Evolutionary conservation across 2,888 invertebrate species (phyloP).

Genomic region (Steromphala cineraria): DNA sequence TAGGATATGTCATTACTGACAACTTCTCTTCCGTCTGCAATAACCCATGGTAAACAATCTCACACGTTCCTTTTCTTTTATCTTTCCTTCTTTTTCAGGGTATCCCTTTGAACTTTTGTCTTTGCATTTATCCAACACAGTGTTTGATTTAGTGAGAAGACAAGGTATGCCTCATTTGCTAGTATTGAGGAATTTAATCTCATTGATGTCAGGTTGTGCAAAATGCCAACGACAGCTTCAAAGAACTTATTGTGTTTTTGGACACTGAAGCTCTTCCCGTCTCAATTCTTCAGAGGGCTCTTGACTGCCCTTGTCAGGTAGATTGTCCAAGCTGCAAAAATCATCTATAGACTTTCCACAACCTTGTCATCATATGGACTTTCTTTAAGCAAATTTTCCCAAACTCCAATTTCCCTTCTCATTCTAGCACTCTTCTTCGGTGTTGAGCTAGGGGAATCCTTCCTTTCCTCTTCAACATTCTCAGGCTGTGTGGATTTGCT

Average conservation of each 20-base stretch:
- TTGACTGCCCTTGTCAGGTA: background rate
- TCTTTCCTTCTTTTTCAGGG: conserved; percentile 6
- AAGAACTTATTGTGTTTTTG: conserved; percentile 26
- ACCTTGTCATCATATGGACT: background rate
- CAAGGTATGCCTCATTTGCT: conserved; percentile 24
- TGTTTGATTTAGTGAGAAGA: conserved; percentile 25
- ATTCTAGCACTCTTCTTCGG: background rate
- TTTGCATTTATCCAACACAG: conserved; percentile 6
- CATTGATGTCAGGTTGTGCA: conserved; percentile 11
- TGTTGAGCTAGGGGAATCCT: background rate
- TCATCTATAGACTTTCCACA: background rate
- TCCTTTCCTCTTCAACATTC: background rate
- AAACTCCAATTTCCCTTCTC: background rate
- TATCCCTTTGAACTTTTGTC: background rate
- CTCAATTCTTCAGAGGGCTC: conserved; percentile 11
- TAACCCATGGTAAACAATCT: conserved; percentile 22
- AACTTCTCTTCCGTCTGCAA: no score
- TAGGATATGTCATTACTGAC: no score
- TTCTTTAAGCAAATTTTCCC: background rate
- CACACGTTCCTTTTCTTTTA: conserved; percentile 19
- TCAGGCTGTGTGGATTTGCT: background rate
- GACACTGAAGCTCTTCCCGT: background rate
- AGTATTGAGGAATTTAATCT: conserved; percentile 26
- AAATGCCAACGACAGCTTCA: conserved; percentile 21
- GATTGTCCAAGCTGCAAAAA: conserved; percentile 10